phyloP scores from a whole-genome alignment of 1,140 invertebrate genomes.

The Listronotus oregonensis region DNA sequence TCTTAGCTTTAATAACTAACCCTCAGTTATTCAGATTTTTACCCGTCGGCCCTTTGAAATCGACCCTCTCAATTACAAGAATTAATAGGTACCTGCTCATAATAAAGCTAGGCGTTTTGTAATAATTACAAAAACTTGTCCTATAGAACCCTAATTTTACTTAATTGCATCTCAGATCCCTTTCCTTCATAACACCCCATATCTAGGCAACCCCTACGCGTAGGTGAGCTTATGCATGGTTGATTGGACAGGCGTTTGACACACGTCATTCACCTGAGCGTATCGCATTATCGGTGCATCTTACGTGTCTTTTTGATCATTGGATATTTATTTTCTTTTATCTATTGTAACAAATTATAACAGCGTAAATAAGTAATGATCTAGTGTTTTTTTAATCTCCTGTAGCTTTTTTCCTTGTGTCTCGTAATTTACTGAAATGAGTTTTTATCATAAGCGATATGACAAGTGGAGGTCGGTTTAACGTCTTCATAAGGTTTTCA shows the following conservation, averaged over 20 bases:
- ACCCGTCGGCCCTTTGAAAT: slow-evolving; percentile 13
- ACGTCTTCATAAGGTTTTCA: too few relatives aligned
- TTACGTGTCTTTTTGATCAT: slow-evolving; percentile 37
- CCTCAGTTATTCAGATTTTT: slow-evolving; percentile 1
- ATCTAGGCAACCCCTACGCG: not conserved
- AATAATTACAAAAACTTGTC: slow-evolving; percentile 26
- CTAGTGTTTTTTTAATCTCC: too few relatives aligned
- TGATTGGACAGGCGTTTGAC: slow-evolving; percentile 42
- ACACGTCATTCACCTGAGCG: slow-evolving; percentile 42
- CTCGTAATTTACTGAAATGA: too few relatives aligned
- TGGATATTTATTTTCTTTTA: slow-evolving; percentile 2
- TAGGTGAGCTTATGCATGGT: slow-evolving; percentile 21
- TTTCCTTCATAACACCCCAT: not conserved
- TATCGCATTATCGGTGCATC: slow-evolving; percentile 43
- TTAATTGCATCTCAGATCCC: slow-evolving; percentile 16
- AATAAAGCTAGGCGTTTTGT: slow-evolving; percentile 15
- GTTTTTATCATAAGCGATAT: too few relatives aligned
- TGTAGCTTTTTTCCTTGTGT: too few relatives aligned
- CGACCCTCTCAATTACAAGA: slow-evolving; percentile 22
- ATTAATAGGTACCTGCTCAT: slow-evolving; percentile 24
- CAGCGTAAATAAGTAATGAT: not conserved
- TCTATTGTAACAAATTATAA: not conserved
- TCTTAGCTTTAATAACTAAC: not conserved
- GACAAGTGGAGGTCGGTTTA: too few relatives aligned
- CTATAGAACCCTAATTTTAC: slow-evolving; percentile 19